These are phyloP conservation scores for Pollachius pollachius DNA, from an alignment of 2,113 vertebrate species.

Conservation along the genomic window DNA sequence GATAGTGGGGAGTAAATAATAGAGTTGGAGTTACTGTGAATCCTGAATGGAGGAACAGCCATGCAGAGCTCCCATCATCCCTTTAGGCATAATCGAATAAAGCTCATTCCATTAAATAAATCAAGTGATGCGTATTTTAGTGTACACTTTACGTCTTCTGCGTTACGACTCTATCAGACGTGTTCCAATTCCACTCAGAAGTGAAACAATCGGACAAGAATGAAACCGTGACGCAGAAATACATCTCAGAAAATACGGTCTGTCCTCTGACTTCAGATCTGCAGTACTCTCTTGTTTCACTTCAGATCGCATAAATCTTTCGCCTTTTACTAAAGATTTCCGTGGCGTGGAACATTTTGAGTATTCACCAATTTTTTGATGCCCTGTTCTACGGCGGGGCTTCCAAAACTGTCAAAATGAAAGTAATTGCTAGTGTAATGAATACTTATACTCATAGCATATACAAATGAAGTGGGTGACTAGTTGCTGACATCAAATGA, in stretches of 20 bases:
- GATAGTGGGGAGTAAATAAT: background rate
- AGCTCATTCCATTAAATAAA: background rate
- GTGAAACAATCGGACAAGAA: background rate
- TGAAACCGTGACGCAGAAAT: too few relatives aligned
- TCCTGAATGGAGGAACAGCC: background rate
- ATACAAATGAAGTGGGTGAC: too few relatives aligned
- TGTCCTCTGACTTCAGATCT: too few relatives aligned
- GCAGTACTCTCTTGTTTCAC: too few relatives aligned
- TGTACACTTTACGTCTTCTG: background rate
- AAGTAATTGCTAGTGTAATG: too few relatives aligned
- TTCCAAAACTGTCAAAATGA: background rate
- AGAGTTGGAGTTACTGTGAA: background rate
- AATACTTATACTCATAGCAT: too few relatives aligned
- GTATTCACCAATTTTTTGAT: constrained; percentile 45
- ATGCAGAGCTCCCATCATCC: background rate
- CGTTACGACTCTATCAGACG: too few relatives aligned
- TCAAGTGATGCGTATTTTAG: background rate
- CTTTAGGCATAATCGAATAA: background rate
- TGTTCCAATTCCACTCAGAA: background rate
- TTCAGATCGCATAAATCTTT: constrained; percentile 30
- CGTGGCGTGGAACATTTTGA: constrained; percentile 52
- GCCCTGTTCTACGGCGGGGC: constrained; percentile 4
- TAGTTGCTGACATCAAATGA: too few relatives aligned
- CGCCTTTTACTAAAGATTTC: constrained; percentile 66
- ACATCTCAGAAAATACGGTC: too few relatives aligned